phyloP scores from a whole-genome alignment of 2,888 invertebrate genomes.

The Drosophila histrio region DNA sequence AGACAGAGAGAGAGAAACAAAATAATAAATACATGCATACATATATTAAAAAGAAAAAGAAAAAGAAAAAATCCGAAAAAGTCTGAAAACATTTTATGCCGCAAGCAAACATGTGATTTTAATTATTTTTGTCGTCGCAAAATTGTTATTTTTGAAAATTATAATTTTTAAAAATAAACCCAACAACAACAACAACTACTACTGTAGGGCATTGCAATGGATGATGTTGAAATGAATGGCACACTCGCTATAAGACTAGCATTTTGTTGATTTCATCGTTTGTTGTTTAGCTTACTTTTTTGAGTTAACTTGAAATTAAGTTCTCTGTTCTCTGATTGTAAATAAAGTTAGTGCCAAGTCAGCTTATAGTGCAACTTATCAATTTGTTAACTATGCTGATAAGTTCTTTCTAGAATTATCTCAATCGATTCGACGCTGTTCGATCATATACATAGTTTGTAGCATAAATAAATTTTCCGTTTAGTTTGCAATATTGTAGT shows the following conservation, averaged over 20 bases:
- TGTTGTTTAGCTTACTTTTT: background rate
- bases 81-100: constrained; percentile 70
- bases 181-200: constrained; percentile 24
- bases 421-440: no score
- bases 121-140: constrained; percentile 78
- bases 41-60: background rate
- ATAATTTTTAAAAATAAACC: constrained; percentile 75
- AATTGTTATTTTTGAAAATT: constrained; percentile 79
- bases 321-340: background rate
- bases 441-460: background rate
- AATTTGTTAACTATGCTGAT: background rate
- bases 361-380: background rate
- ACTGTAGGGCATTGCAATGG: constrained; percentile 42
- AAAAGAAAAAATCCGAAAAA: constrained; percentile 35
- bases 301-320: background rate
- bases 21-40: constrained; percentile 43
- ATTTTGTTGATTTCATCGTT: background rate
- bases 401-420: background rate
- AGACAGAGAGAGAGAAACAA: constrained; percentile 16
- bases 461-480: background rate
- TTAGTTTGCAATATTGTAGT: no score
- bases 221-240: constrained; percentile 29
- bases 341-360: constrained; percentile 1
- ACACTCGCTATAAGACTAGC: constrained; percentile 21
- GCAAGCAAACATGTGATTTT: constrained; percentile 80